A percentile compares a stretch with the other conserved stretches of the same genome.
Conservation (phyloP, 2,797 vertebrate species). For the Bradypodion ventrale region DNA sequence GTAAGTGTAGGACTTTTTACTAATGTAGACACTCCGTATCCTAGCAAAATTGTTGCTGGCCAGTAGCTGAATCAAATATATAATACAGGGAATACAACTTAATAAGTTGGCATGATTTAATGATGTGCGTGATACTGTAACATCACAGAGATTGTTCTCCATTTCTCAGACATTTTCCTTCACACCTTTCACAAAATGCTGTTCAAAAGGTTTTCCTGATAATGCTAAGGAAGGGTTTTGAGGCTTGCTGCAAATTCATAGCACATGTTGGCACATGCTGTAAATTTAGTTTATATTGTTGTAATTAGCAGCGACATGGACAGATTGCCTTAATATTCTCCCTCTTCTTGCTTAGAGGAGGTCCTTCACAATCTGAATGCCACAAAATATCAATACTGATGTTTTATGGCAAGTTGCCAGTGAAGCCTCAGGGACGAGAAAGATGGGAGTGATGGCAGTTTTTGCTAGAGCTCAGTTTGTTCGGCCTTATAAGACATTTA, state of each 20-base stretch:
- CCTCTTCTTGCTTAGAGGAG: conserved; percentile 57
- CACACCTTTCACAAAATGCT: conserved; percentile 36
- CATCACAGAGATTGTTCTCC: conserved; percentile 31
- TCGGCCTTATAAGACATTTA: conserved; percentile 80
- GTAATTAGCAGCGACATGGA: conserved; percentile 73
- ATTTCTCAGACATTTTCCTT: conserved; percentile 21
- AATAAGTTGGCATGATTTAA: conserved; percentile 49
- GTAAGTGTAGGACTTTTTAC: no score
- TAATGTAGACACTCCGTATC: no score
- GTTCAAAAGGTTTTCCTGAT: conserved; percentile 51
- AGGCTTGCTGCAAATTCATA: conserved; percentile 58
- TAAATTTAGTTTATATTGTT: conserved; percentile 75
- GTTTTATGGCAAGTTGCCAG: conserved; percentile 75
- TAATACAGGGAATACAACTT: conserved; percentile 23
- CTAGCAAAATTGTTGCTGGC: neutral
- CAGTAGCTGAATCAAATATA: neutral
- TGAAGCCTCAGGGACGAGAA: conserved; percentile 71
- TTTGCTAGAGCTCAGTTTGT: conserved; percentile 76
- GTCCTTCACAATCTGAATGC: conserved; percentile 75
- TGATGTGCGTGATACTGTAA: conserved; percentile 28
- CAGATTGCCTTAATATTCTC: conserved; percentile 72
- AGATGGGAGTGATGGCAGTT: conserved; percentile 69
- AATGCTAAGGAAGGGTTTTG: conserved; percentile 65
- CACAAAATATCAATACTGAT: conserved; percentile 78
- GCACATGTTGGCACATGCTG: conserved; percentile 60